phyloP scores from a whole-genome alignment of 2,888 invertebrate species.

The Chaitophorus viminalis region DNA sequence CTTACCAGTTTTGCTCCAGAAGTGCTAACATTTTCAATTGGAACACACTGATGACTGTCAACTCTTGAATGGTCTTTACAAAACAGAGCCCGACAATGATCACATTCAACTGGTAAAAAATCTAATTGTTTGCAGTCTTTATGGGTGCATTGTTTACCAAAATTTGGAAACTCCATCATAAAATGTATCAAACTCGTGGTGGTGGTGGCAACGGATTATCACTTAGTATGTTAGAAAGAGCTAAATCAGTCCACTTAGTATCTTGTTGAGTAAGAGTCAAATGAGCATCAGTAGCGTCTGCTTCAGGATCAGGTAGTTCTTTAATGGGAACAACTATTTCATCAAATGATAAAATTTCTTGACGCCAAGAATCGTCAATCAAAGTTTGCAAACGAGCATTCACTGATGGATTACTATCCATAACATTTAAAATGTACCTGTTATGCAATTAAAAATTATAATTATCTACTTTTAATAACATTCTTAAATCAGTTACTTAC shows the following conservation, averaged over 20 bases:
- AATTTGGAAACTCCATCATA: slow-evolving; percentile 78
- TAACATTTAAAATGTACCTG: slow-evolving; percentile 65
- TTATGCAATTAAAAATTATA: not conserved
- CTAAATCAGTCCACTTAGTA: slow-evolving; percentile 77
- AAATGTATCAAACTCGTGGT: slow-evolving; percentile 15
- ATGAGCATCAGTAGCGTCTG: slow-evolving; percentile 90
- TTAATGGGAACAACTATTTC: slow-evolving; percentile 85
- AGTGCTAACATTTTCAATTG: not conserved
- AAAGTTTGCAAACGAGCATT: slow-evolving; percentile 82
- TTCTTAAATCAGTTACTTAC: not conserved
- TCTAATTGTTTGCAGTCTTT: slow-evolving; percentile 76
- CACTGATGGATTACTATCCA: slow-evolving; percentile 82
- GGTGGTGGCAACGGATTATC: slow-evolving; percentile 55
- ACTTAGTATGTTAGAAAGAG: slow-evolving; percentile 66
- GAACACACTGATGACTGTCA: slow-evolving; percentile 52
- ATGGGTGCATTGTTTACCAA: slow-evolving; percentile 76
- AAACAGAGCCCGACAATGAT: slow-evolving; percentile 73
- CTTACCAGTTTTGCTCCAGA: slow-evolving; percentile 26
- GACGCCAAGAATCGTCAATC: slow-evolving; percentile 88
- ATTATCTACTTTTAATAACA: not conserved
- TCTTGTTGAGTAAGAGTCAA: slow-evolving; percentile 90
- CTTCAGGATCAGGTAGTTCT: slow-evolving; percentile 92
- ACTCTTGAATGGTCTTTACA: slow-evolving; percentile 76
- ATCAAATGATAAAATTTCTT: slow-evolving; percentile 84
- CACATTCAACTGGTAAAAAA: slow-evolving; percentile 77